Percentiles rank a stretch among this genome's conserved stretches.
phyloP scores from a whole-genome alignment of 2,888 invertebrate species.

The Xylophagus ater region DNA sequence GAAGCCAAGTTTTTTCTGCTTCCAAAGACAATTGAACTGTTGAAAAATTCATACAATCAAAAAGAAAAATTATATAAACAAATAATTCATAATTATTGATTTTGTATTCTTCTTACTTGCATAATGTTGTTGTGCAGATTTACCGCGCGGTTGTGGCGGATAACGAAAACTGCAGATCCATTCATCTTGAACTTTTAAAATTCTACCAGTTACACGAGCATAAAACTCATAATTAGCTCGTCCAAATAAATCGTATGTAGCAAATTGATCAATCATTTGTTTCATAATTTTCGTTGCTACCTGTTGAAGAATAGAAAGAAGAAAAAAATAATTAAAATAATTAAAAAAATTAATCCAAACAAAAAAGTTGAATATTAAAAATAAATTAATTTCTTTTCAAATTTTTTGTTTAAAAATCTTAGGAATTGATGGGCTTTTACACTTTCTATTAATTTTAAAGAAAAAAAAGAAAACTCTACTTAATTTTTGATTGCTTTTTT shows the following conservation, averaged over 20 bases:
- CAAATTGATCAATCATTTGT: constrained; percentile 94
- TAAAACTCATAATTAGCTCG: constrained; percentile 91
- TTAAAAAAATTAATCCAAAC: too few species aligned
- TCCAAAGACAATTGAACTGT: constrained; percentile 76
- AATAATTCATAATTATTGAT: neutral
- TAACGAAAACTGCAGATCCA: constrained; percentile 92
- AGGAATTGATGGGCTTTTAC: too few species aligned
- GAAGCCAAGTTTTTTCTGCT: constrained; percentile 82
- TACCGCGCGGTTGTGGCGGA: constrained; percentile 59
- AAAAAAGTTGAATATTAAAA: too few species aligned
- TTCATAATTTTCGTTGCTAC: constrained; percentile 94
- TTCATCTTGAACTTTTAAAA: constrained; percentile 84
- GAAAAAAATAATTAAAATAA: constrained; percentile 1
- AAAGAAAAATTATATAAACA: constrained; percentile 6
- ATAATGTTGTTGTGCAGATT: constrained; percentile 54
- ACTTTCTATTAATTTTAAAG: too few species aligned
- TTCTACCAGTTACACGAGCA: constrained; percentile 85
- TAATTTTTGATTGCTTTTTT: too few species aligned
- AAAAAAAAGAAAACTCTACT: too few species aligned
- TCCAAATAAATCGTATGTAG: constrained; percentile 89
- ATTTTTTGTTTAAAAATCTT: too few species aligned
- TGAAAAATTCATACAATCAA: neutral
- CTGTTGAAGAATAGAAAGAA: constrained; percentile 38
- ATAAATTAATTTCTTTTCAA: too few species aligned
- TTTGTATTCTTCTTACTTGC: constrained; percentile 45